A percentile compares a stretch with the other conserved stretches of the same genome.
Conservation (phyloP, 2,797 vertebrate species). For the Meriones psammophilus region DNA sequence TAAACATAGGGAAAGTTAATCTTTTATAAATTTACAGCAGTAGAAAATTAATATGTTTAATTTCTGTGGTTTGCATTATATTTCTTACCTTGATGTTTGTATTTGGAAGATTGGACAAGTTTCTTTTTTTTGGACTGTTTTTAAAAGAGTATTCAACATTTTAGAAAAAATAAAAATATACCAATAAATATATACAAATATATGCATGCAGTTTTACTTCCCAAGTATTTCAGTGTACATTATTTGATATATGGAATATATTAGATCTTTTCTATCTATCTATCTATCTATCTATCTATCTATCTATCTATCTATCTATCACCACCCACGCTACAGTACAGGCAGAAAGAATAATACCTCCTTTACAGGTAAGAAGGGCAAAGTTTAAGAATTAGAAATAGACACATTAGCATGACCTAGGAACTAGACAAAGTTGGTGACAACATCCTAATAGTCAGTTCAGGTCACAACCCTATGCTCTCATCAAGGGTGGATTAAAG, state of each 20-base stretch:
- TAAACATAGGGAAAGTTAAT: neutral
- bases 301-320: too few species aligned
- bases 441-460: neutral
- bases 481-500: neutral
- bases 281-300: too few species aligned
- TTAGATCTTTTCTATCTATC: neutral
- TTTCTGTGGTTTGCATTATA: neutral
- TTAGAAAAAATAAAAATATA: neutral
- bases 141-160: neutral
- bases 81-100: neutral
- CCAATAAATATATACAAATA: neutral
- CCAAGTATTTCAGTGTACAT: neutral
- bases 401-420: neutral
- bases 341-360: neutral
- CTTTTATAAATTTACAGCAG: neutral
- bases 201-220: neutral
- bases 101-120: neutral
- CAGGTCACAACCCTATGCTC: neutral
- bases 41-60: neutral
- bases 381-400: neutral
- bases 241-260: neutral
- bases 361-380: neutral
- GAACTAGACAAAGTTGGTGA: neutral
- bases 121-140: neutral
- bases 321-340: neutral